Evolutionary conservation across 2,113 vertebrate genomes (phyloP).

Genomic region (Camelus bactrianus): DNA sequence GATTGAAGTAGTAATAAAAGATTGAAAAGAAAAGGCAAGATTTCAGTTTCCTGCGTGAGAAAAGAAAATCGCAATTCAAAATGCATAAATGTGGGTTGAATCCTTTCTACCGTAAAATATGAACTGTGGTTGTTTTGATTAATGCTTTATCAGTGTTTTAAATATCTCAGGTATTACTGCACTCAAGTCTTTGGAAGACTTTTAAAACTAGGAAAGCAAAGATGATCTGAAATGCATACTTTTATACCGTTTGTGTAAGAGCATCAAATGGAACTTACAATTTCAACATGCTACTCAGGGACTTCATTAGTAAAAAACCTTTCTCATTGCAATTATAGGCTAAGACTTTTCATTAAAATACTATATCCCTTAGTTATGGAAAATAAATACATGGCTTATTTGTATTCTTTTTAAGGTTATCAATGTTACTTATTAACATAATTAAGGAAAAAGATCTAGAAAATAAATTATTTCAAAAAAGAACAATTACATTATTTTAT

Average conservation of each 20-base stretch:
- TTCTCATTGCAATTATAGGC: neutral
- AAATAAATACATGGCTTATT: neutral
- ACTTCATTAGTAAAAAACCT: neutral
- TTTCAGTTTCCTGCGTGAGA: neutral
- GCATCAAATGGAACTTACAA: neutral
- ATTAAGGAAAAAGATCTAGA: neutral
- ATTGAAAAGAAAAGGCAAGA: neutral
- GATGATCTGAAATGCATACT: neutral
- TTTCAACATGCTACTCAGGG: neutral
- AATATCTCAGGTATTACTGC: neutral
- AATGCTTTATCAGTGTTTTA: neutral
- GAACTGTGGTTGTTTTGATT: neutral
- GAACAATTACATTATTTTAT: neutral
- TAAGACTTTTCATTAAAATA: neutral
- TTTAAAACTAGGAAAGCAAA: neutral
- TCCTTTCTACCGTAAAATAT: neutral
- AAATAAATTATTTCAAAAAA: neutral
- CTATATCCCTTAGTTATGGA: neutral
- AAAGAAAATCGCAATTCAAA: slow-evolving; percentile 24
- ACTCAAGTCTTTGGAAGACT: neutral
- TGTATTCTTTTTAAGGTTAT: neutral
- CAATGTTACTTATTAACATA: neutral
- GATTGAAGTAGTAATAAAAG: neutral
- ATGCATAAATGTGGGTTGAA: neutral
- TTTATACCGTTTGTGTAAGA: neutral